Base-by-base conservation (phyloP, 2,113 vertebrate species). In the Odontophorus gujanensis region DNA sequence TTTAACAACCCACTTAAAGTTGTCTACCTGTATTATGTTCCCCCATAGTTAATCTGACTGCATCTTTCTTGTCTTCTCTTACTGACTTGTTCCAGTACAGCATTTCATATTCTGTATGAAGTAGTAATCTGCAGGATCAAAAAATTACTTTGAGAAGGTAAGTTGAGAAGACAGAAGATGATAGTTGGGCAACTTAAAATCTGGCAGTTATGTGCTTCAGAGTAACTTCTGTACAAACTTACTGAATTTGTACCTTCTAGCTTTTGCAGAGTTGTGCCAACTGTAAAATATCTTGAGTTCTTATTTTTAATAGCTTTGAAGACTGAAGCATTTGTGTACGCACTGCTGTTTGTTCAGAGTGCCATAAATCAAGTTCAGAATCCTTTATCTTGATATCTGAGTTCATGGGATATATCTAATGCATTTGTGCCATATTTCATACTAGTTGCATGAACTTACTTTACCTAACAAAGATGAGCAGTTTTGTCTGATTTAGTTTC, bases 401-500 rank as follows among this genome's bases (percentile, higher is more conserved):
- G 36, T 81, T 94, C 28, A 34, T 22, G 9, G 61, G 66, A 67
- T 86, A 16, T 36, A n/a, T 78, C 81, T 81, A 84, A 81, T 75
- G n/a, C 43, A 34, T 92, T 84, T 76, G 69, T 92, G 68, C 68
- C 75, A 67, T 28, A 9, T 89, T 91, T 81, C 43, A 24, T 91
- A 90, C 57, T 91, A 66, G 28, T 21, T 93, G 86, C 83, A 21
- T 66, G 12, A 45, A 17, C 42, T 91, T 75, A 26, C n/a, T 32
- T 87, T 65, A 40, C 40, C 40, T 40, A 40, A 40, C 40, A 63
- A 88, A 42, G 40, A 19, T 78, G 51, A 94, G 40, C 40, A 65
- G 13, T 80, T 89, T 59, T 55, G 58, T 72, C 17, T 32, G 0
- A 21, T 78, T 83, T 82, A 67, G 59, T 83, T 81, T 88, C 61